Evolutionary conservation across 2,888 invertebrate species (phyloP), one percentile per base, ranked within the genome.

Genomic region (Nycteola revayana): DNA sequence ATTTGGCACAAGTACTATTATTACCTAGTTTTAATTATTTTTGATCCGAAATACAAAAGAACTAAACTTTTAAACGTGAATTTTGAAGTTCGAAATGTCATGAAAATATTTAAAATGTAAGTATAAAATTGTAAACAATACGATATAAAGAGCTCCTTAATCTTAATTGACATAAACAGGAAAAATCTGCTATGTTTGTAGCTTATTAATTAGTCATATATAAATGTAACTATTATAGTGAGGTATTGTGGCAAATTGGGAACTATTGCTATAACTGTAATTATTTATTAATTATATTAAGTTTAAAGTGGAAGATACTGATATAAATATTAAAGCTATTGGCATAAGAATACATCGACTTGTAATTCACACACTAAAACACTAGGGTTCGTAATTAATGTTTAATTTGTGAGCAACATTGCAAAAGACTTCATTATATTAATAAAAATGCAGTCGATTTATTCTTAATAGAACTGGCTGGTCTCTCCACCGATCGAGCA

Each of bases 251-350:
- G 84, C 77, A 69, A 79, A 76, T 71, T 77, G 77, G 70, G 55
- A 72, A 80, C 83, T 87, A 87, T 87, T 83, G 84, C 82, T 81
- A 82, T 65, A 69, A 67, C 62, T 70, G 71, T 75, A 64, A 62
- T 60, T 71, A 66, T 60, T 65, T 51, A 60, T 65, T 14, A 67
- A 58, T 66, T 59, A 60, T 60, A 66, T 64, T 80, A 83, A 64
- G 64, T 69, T 68, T 69, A 51, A 73, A 70, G 70, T 85, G 84
- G 87, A 85, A 85, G 84, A 86, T 85, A 85, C 79, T 84, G 85
- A 60, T 71, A 68, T 82, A 79, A 65, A 79, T 75, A 82, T 87
- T 88, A 88, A 87, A 88, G 86, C 87, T 87, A 86, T 81, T 73
- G 71, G 64, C 66, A 73, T 73, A 77, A 73, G 81, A 77, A 73